phyloP scores from a whole-genome alignment of 2,888 invertebrate genomes.

The Pseudococcus jackbeardsleyi region DNA sequence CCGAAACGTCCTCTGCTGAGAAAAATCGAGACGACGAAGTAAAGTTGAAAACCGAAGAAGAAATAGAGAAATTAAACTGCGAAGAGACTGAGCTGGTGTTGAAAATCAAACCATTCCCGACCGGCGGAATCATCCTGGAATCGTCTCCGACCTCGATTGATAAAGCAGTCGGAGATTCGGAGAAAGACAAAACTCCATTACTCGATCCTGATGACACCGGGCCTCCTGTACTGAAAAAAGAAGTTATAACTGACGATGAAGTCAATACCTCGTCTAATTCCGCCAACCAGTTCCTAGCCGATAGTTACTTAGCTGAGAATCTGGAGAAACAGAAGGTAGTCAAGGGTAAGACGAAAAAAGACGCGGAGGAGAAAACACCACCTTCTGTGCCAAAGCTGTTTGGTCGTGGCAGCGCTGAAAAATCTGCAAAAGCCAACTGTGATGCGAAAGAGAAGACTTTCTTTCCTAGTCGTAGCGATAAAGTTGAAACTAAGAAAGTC shows the following conservation, averaged over 20 bases:
- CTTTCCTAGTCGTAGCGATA: conserved; percentile 56
- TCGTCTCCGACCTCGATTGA: neutral
- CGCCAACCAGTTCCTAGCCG: conserved; percentile 20
- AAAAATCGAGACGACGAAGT: neutral
- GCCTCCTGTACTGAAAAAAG: conserved; percentile 40
- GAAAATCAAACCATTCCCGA: conserved; percentile 53
- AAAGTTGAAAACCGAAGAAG: neutral
- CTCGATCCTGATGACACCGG: neutral
- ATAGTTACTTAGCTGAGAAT: conserved; percentile 58
- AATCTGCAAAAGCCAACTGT: conserved; percentile 31
- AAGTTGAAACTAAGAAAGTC: neutral
- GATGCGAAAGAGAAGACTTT: conserved; percentile 60
- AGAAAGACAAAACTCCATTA: neutral
- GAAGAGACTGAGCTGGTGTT: conserved; percentile 18
- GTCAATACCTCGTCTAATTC: neutral
- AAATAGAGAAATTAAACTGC: conserved; percentile 12
- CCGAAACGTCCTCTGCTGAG: neutral
- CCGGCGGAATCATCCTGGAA: neutral
- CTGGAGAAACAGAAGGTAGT: conserved; percentile 52
- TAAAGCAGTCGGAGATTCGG: neutral
- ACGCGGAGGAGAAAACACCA: conserved; percentile 22
- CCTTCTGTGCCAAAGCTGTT: neutral
- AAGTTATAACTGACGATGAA: conserved; percentile 31
- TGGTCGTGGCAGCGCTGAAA: neutral
- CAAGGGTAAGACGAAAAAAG: conserved; percentile 42